Conservation (phyloP, 1,140 invertebrate species). For the Sinella curviseta region DNA sequence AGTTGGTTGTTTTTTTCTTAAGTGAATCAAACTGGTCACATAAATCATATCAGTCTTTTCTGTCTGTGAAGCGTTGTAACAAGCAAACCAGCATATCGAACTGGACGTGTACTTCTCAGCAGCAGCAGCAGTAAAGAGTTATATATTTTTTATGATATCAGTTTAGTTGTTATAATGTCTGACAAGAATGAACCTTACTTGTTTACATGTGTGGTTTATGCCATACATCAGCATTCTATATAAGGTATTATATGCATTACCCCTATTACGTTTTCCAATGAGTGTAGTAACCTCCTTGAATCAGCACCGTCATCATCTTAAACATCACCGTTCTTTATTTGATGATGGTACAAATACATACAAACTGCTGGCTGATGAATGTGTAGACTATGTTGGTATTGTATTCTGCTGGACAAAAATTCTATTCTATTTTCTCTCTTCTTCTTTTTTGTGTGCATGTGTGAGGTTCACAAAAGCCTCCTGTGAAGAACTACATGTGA, state of each 20-base stretch:
- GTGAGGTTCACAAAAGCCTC: constrained; percentile 2
- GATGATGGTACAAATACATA: background rate
- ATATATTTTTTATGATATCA: background rate
- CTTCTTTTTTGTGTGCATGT: background rate
- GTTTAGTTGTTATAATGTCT: background rate
- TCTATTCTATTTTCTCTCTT: background rate
- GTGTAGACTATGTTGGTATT: background rate
- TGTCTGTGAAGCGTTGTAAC: background rate
- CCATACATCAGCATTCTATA: background rate
- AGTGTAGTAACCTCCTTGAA: background rate
- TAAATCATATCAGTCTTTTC: constrained; percentile 3
- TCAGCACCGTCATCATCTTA: background rate
- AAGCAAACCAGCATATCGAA: constrained; percentile 6
- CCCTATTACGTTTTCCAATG: background rate
- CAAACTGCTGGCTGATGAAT: background rate
- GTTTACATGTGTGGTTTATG: background rate
- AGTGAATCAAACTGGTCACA: constrained; percentile 23
- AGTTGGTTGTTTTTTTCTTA: too few relatives aligned
- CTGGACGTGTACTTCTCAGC: background rate
- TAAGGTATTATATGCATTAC: background rate
- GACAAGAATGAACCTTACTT: background rate
- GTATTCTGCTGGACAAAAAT: background rate
- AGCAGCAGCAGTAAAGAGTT: background rate
- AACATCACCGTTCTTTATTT: constrained; percentile 2
- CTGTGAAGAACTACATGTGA: constrained; percentile 11